Percentiles rank a stretch among this genome's conserved stretches.
phyloP scores from a whole-genome alignment of 1,140 invertebrate species.

The Reticulitermes speratus region DNA sequence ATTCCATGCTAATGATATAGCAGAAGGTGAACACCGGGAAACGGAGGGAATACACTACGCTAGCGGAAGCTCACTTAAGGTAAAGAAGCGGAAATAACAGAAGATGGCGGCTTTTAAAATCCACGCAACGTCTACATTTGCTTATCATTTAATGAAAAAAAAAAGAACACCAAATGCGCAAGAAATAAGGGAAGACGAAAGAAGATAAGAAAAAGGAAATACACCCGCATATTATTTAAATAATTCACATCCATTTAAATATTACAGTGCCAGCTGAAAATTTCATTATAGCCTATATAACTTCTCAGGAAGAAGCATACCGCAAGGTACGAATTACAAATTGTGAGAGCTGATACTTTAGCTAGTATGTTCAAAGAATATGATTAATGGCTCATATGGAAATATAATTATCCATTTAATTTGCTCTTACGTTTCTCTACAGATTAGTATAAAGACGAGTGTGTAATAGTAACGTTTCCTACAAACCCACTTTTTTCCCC shows the following conservation, averaged over 20 bases:
- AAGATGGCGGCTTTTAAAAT: neutral
- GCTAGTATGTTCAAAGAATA: no score
- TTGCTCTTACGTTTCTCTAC: no score
- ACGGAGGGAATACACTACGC: neutral
- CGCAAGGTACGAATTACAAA: no score
- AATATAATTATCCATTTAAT: no score
- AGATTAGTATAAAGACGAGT: no score
- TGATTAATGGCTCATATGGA: no score
- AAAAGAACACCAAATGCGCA: neutral
- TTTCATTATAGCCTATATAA: neutral
- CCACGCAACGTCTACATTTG: neutral
- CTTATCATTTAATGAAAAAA: conserved; percentile 19
- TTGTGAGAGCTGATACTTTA: no score
- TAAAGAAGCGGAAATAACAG: neutral
- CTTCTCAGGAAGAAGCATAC: no score
- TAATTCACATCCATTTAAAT: conserved; percentile 5
- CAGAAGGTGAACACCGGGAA: neutral
- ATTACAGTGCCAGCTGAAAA: neutral
- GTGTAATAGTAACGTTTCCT: no score
- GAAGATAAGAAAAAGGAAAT: neutral
- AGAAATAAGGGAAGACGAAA: neutral
- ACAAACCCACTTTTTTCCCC: no score
- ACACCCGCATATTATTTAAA: conserved; percentile 4
- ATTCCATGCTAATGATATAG: neutral
- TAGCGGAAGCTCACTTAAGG: neutral